Percentiles rank a stretch among this genome's conserved stretches.
Conservation (phyloP, 1,140 invertebrate species). For the Lerema accius region DNA sequence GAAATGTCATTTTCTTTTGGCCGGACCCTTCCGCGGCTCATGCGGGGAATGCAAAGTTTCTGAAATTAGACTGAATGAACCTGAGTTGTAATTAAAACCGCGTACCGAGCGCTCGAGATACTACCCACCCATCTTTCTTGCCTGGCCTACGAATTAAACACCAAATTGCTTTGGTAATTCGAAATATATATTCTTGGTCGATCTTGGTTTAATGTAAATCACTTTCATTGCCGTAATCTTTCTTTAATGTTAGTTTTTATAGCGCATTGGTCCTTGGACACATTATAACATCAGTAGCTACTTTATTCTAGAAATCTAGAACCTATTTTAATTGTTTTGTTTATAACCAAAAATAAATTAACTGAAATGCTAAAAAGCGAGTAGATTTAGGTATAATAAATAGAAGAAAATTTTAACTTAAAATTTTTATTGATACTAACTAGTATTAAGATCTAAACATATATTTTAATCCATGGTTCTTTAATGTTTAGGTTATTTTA, state of each 20-base stretch:
- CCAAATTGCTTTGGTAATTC: slow-evolving; percentile 80
- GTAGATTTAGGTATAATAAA: no score
- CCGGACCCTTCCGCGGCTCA: slow-evolving; percentile 78
- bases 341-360: no score
- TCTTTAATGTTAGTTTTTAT: slow-evolving; percentile 22
- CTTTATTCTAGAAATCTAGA: no score
- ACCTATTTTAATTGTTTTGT: no score
- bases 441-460: no score
- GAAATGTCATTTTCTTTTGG: slow-evolving; percentile 80
- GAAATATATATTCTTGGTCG: slow-evolving; percentile 76
- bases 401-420: no score
- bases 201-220: slow-evolving; percentile 79
- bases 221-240: slow-evolving; percentile 73
- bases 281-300: no score
- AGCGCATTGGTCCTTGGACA: slow-evolving; percentile 5
- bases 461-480: no score
- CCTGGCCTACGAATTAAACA: slow-evolving; percentile 80
- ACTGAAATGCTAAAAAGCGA: no score
- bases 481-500: no score
- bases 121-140: slow-evolving; percentile 78
- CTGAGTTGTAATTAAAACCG: slow-evolving; percentile 80
- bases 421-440: no score
- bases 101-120: slow-evolving; percentile 55
- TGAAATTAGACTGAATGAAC: slow-evolving; percentile 81
- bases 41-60: slow-evolving; percentile 79